Percentiles rank a stretch among this genome's conserved stretches.
phyloP scores from a whole-genome alignment of 1,140 invertebrate genomes.

The Conopomorpha cramerella region DNA sequence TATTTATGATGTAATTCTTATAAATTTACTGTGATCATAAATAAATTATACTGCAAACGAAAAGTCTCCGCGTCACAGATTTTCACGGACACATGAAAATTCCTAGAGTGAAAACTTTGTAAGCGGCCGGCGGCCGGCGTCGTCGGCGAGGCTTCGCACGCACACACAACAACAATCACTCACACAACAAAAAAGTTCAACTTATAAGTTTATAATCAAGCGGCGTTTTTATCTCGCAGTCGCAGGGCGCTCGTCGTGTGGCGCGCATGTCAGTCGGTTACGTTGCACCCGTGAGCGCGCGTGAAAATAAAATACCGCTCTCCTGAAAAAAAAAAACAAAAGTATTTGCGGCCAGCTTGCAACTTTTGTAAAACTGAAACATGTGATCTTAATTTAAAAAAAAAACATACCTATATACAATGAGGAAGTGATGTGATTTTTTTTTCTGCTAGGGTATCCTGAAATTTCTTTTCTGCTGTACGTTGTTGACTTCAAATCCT shows the following conservation, averaged over 20 bases:
- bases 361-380: no score
- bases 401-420: no score
- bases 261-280: constrained; percentile 35
- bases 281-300: constrained; percentile 10
- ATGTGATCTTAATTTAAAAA: no score
- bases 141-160: constrained; percentile 27
- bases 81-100: no score
- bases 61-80: no score
- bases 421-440: no score
- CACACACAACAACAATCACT: constrained; percentile 30
- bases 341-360: no score
- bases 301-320: constrained; percentile 31
- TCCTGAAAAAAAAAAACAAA: no score
- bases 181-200: constrained; percentile 55
- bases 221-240: constrained; percentile 57
- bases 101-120: constrained; percentile 39
- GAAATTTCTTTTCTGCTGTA: constrained; percentile 34
- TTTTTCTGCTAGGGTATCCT: constrained; percentile 26
- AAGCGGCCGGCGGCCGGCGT: no score
- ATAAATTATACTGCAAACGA: no score
- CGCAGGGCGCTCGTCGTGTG: constrained; percentile 38
- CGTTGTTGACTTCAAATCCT: constrained; percentile 47
- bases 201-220: constrained; percentile 59
- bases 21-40: no score
- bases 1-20: no score